Evolutionary conservation across 1,140 invertebrate species (phyloP), one percentile per base, ranked within the genome.

Genomic region (Dryas iulia): DNA sequence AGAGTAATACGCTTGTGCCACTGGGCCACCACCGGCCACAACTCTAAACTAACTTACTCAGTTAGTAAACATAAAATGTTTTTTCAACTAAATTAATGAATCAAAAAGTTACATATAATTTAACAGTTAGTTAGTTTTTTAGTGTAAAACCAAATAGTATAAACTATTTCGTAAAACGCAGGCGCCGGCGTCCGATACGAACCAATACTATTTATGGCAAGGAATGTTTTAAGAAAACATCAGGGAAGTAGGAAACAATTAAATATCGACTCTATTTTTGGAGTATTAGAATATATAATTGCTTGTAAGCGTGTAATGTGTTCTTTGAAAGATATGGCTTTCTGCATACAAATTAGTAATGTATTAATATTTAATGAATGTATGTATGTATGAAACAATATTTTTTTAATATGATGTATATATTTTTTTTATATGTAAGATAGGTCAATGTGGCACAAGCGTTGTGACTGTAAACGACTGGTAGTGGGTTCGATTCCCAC

Each of bases 141-240:
- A 47, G 39, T 10, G 6, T 21, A 21, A 47, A 47, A n/a, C 14
- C 10, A 47, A 47, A 47, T 47, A 47, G 7, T 10, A 21, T 28
- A 21, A n/a, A 39, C 35, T 18, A 6, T 21, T 47, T 47, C 39
- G 18, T 47, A 66, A 69, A 25, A 64, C 57, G 72, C 56, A 78
- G 69, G 66, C 72, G 73, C 74, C 78, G 62, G 79, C 73, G 78
- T 76, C 79, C 62, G 70, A 78, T 78, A 80, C 72, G 73, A 71
- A 73, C 53, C 70, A 63, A 78, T 79, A 77, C 86, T 89, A 87
- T 89, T 87, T 89, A 87, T 87, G 86, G 86, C 72, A 78, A 83
- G 79, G 84, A 89, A 89, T 89, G 81, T 80, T 80, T 84, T 84
- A 89, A 82, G 75, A 82, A 82, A 84, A 89, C 82, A 73, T 68